phyloP scores from a whole-genome alignment of 2,797 vertebrate species.

The Fratercula arctica region DNA sequence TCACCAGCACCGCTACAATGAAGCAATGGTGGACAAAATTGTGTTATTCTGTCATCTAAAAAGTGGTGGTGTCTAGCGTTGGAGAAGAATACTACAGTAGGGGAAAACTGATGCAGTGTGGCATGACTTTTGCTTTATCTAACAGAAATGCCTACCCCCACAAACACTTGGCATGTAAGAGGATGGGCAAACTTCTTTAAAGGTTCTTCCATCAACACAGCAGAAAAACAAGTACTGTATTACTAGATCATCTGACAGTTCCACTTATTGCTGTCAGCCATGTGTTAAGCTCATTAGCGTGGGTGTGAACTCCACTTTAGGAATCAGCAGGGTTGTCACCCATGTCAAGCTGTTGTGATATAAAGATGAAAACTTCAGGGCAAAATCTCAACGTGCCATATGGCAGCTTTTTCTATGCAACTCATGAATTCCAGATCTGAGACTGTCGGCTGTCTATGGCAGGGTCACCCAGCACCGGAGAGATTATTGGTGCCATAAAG shows the following conservation, averaged over 20 bases:
- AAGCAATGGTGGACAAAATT: background rate
- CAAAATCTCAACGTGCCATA: constrained; percentile 9
- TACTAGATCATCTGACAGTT: background rate
- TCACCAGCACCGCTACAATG: background rate
- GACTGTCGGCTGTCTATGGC: background rate
- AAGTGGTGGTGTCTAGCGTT: background rate
- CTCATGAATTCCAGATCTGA: background rate
- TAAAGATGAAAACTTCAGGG: constrained; percentile 32
- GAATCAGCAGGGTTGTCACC: constrained; percentile 8
- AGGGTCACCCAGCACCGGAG: background rate
- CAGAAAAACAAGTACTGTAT: background rate
- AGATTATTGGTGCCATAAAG: background rate
- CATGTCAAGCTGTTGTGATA: constrained; percentile 9
- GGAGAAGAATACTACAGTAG: background rate
- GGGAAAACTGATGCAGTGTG: background rate
- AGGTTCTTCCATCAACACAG: background rate
- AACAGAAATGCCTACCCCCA: background rate
- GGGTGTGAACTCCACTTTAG: background rate
- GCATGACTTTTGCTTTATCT: background rate
- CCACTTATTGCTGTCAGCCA: background rate
- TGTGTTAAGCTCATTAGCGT: background rate
- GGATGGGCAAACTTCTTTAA: background rate
- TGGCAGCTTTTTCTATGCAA: background rate
- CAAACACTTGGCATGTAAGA: background rate
- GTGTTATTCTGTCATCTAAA: background rate